A percentile compares a stretch with the other conserved stretches of the same genome.
phyloP scores from a whole-genome alignment of 2,888 invertebrate species.

The Polydrusus tereticollis region DNA sequence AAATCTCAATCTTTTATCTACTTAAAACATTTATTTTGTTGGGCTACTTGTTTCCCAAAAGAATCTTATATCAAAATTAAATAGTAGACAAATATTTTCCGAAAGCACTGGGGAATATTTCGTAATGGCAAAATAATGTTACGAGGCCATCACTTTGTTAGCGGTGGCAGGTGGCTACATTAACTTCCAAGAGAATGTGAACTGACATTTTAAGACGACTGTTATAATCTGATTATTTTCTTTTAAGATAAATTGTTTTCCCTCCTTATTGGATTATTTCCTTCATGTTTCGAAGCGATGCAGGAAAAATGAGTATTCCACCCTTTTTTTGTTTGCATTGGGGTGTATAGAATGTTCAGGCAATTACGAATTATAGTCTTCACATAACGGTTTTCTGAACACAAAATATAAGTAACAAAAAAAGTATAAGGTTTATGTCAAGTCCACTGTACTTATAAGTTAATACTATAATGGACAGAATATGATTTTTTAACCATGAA shows the following conservation, averaged over 20 bases:
- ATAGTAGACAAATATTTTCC: constrained; percentile 34
- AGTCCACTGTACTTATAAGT: too few relatives aligned
- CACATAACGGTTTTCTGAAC: not conserved
- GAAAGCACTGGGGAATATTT: constrained; percentile 36
- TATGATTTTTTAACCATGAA: too few relatives aligned
- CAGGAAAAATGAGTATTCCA: constrained; percentile 15
- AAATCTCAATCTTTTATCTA: not conserved
- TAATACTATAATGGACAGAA: too few relatives aligned
- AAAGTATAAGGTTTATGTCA: too few relatives aligned
- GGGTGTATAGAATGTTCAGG: not conserved
- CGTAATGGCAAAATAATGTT: constrained; percentile 45
- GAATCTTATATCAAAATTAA: constrained; percentile 23
- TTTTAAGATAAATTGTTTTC: constrained; percentile 45
- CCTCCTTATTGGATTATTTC: constrained; percentile 41
- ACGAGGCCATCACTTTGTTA: constrained; percentile 44
- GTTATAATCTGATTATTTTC: constrained; percentile 47
- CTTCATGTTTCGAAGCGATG: constrained; percentile 24
- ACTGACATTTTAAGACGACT: constrained; percentile 46
- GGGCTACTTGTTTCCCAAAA: not conserved
- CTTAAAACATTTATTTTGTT: not conserved
- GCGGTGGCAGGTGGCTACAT: constrained; percentile 46
- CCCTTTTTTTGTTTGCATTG: constrained; percentile 20
- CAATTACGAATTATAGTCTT: not conserved
- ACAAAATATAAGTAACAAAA: too few relatives aligned
- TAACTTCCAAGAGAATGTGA: constrained; percentile 38